Base-by-base conservation (phyloP, 2,797 vertebrate genomes). In the Dryobates pubescens region DNA sequence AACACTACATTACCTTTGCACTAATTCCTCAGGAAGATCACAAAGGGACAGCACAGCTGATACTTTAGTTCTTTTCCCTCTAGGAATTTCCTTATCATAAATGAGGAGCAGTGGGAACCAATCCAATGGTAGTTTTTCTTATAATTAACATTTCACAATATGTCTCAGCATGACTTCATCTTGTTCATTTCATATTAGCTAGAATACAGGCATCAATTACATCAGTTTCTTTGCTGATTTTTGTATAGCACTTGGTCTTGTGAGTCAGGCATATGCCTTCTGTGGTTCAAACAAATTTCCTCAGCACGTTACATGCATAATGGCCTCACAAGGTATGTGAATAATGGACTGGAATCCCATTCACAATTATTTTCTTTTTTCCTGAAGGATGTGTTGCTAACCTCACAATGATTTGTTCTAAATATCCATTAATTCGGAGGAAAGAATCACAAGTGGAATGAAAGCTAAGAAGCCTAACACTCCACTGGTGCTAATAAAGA, bases 331-430 rank as follows among this genome's bases (percentile, higher is more conserved):
- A 89, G 51, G n/a, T 67, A 87, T 7, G 1, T 75, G 51, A 86
- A 64, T 91, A 91, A 91, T n/a, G 80, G 38, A 88, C 69, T 45
- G 18, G 47, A 76, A 94, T 76, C 59, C 36, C 70, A 69, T 69
- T 94, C 86, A 4, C 64, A 57, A 74, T 63, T 10, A 15, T 57
- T 84, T 53, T 15, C 41, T 58, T 65, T 83, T 89, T 17, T 63
- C 27, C 69, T 91, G 57, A 56, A 80, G 36, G 34, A 81, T 73
- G 41, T 34, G 1, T 68, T 86, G 15, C 80, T 49, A 18, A 5
- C 56, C 69, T 94, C 63, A 77, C 29, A 85, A 82, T 76, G 36
- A 86, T 93, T 90, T 93, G 93, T 94, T 94, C 57, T 93, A 92
- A 92, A 88, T 64, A 90, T 51, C 86, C 80, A 93, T 90, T 92